These are phyloP conservation scores for Phortica variegata DNA, from an alignment of 1,140 invertebrate genomes.

Conservation along the genomic window DNA sequence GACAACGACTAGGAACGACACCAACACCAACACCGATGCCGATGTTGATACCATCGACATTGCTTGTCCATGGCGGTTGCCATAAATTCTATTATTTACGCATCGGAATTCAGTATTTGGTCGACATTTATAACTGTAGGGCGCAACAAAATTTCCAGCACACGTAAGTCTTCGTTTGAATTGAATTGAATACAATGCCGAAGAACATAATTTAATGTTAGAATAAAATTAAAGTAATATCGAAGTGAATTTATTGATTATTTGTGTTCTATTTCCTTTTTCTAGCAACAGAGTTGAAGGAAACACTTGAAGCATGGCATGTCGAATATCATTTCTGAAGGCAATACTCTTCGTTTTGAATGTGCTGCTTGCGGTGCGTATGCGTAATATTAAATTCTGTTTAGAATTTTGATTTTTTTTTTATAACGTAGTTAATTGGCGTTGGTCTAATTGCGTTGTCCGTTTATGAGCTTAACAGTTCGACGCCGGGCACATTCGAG, in stretches of 20 bases:
- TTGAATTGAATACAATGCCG: too few relatives aligned
- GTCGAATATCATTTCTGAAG: constrained; percentile 37
- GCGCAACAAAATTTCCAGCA: too few relatives aligned
- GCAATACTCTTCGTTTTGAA: constrained; percentile 39
- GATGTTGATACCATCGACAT: too few relatives aligned
- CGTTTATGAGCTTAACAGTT: constrained; percentile 43
- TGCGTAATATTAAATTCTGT: constrained; percentile 23
- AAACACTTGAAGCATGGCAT: constrained; percentile 27
- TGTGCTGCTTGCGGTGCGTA: constrained; percentile 50
- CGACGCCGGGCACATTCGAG: constrained; percentile 44
- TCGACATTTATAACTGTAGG: too few relatives aligned
- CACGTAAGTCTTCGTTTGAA: too few relatives aligned
- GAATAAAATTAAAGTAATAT: background rate
- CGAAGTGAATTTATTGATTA: background rate
- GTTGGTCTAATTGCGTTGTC: constrained; percentile 45
- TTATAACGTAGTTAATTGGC: constrained; percentile 35
- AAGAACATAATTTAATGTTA: constrained; percentile 26
- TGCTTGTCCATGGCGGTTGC: too few relatives aligned
- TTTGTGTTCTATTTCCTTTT: background rate
- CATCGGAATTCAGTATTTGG: too few relatives aligned
- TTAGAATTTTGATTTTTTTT: background rate
- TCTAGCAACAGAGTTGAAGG: background rate
- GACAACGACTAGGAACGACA: too few relatives aligned
- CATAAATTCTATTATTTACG: too few relatives aligned
- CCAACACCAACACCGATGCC: too few relatives aligned